Base-by-base conservation (phyloP, 2,113 vertebrate species). In the Mesocricetus auratus region DNA sequence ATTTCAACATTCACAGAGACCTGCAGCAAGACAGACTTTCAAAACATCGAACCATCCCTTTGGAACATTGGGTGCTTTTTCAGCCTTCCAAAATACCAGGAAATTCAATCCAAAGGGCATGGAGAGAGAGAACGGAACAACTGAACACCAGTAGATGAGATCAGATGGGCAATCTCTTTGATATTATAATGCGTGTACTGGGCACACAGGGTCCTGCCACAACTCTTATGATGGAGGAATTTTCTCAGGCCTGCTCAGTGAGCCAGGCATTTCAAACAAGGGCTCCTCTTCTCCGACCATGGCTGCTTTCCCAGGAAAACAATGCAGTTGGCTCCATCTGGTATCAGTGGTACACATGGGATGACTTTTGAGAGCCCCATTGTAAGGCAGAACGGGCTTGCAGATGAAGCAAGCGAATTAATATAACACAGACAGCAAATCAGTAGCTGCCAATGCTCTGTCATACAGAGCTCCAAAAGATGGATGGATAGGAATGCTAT, bases 41-140 rank as follows among this genome's bases (percentile, higher is more conserved):
- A 66, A 93, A 96, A 91, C 77, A 95, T 74, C 93, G 58, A 93
- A 26, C 71, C 69, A 71, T 68, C 56, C 15, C 45, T 87, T 73
- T 56, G 15, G 33, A 92, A 94, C 58, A 74, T 50, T 7, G 29
- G 22, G 83, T 81, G 50, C 85, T 82, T 74, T 56, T 90, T 81
- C 71, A 83, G 78, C 24, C 71, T 87, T 82, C 58, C n/a, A n/a
- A 92, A 90, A 90, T 53, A 50, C 10, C 19, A 60, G 60, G 86
- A 95, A 93, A 96, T 60, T 19, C 62, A 45, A 97, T 45, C 74
- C 82, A 77, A 50, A 79, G 53, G 62, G 42, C 33, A n/a, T 71
- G 17, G 21, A 73, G n/a, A 91, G 56, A 45, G 79, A 24, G 33
- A 86, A 53, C 29, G 3, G 7, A 87, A 64, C 53, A 71, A 73